Conservation (phyloP, 2,113 vertebrate species). For the Hyla sarda region DNA sequence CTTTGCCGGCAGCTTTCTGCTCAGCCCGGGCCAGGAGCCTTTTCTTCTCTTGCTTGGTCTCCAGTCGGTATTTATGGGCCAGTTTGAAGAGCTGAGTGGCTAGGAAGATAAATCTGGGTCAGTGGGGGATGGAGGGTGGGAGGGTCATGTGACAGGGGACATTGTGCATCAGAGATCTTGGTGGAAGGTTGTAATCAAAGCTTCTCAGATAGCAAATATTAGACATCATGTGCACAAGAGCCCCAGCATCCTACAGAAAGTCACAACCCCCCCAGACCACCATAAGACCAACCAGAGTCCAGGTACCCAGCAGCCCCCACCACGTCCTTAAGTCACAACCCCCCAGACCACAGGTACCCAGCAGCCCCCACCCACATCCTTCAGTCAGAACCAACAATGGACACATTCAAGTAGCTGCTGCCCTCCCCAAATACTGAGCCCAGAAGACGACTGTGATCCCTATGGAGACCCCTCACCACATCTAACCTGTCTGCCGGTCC, state of each 20-base stretch:
- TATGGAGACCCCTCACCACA: background rate
- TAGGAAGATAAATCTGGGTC: conserved; percentile 67
- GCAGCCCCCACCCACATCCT: too few relatives aligned
- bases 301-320: too few relatives aligned
- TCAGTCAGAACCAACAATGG: too few relatives aligned
- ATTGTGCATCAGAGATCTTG: conserved; percentile 81
- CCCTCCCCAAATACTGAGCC: too few relatives aligned
- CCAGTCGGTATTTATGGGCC: conserved; percentile 96
- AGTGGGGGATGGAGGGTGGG: background rate
- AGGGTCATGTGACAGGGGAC: rapidly evolving
- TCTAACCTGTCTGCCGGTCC: conserved; percentile 92
- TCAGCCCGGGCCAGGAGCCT: conserved; percentile 92
- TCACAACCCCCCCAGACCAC: background rate
- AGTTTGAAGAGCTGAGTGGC: conserved; percentile 97
- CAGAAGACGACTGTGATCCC: too few relatives aligned
- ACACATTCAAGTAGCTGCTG: too few relatives aligned
- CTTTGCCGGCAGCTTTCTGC: conserved; percentile 95
- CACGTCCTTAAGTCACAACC: too few relatives aligned
- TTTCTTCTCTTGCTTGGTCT: conserved; percentile 96
- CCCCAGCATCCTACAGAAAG: background rate
- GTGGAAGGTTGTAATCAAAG: conserved; percentile 70
- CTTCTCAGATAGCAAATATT: conserved; percentile 72
- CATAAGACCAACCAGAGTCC: too few relatives aligned
- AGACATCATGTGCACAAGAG: conserved; percentile 66
- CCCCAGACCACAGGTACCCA: too few relatives aligned